These are phyloP conservation scores for Nemopilema nomurai DNA, from an alignment of 30 jellyfish, hydroid and myxozoan genomes.

Conservation along the genomic window DNA sequence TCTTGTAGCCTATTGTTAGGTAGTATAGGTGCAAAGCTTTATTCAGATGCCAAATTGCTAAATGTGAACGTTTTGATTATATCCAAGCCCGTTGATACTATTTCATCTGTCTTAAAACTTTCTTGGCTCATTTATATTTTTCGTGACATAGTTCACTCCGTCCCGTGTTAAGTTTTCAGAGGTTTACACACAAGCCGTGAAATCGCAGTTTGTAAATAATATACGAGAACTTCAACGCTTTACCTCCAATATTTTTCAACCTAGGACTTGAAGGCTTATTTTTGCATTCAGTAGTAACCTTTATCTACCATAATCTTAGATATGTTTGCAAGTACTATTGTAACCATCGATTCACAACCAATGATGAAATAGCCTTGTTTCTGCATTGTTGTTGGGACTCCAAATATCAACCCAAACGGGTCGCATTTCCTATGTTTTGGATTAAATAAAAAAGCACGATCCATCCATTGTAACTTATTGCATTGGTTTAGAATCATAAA, in stretches of 20 bases:
- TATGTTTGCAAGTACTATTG: not conserved
- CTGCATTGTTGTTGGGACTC: not conserved
- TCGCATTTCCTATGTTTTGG: not conserved
- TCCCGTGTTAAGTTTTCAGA: not conserved
- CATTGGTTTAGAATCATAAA: conserved; percentile 43
- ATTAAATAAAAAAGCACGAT: not conserved
- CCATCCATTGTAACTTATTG: conserved; percentile 6
- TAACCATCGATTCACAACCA: not conserved
- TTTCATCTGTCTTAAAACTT: not conserved
- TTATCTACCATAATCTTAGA: too few relatives aligned
- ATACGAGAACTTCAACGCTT: not conserved
- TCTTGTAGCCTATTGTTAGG: not conserved
- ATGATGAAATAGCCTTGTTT: not conserved
- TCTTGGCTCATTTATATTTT: not conserved
- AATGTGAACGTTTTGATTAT: not conserved
- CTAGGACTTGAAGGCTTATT: not conserved
- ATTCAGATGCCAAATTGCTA: not conserved
- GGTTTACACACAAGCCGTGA: not conserved
- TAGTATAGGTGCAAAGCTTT: not conserved
- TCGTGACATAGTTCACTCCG: not conserved
- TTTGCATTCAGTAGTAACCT: not conserved
- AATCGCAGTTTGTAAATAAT: not conserved
- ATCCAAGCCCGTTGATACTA: not conserved
- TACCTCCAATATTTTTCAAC: not conserved
- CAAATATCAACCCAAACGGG: not conserved